Percentiles rank a stretch among this genome's conserved stretches.
phyloP scores from a whole-genome alignment of 2,888 invertebrate genomes.

The Ramazzottius varieornatus region DNA sequence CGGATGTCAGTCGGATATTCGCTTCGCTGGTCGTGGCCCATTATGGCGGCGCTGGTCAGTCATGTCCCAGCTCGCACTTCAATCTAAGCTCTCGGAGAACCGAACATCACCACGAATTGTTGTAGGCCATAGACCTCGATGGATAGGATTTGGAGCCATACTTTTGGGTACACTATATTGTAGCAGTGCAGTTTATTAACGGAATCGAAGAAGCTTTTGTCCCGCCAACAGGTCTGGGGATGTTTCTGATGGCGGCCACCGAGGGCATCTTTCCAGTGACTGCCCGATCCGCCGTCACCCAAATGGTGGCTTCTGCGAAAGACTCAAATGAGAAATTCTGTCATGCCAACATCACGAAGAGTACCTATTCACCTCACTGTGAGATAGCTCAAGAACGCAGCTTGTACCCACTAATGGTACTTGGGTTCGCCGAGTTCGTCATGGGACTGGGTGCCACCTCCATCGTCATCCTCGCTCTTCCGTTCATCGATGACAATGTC shows the following conservation, averaged over 20 bases:
- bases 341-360: not conserved
- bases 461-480: not conserved
- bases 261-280: not conserved
- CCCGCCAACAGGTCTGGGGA: too few species aligned
- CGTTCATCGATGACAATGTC: slow-evolving; percentile 2
- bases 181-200: too few species aligned
- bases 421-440: not conserved
- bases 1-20: not conserved
- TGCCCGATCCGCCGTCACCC: not conserved
- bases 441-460: not conserved
- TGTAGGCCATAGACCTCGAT: not conserved
- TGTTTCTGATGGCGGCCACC: slow-evolving; percentile 1
- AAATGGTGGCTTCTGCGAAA: not conserved
- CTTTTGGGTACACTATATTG: too few species aligned
- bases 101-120: too few species aligned
- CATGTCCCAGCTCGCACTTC: too few species aligned
- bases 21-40: not conserved
- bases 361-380: not conserved
- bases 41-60: slow-evolving; percentile 2
- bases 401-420: not conserved
- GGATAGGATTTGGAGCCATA: not conserved
- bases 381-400: not conserved
- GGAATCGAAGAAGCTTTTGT: too few species aligned
- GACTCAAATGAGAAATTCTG: not conserved
- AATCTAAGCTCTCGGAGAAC: too few species aligned